These are phyloP conservation scores for Himalopsyche anomala DNA, from an alignment of 2,888 invertebrate species.

Conservation along the genomic window DNA sequence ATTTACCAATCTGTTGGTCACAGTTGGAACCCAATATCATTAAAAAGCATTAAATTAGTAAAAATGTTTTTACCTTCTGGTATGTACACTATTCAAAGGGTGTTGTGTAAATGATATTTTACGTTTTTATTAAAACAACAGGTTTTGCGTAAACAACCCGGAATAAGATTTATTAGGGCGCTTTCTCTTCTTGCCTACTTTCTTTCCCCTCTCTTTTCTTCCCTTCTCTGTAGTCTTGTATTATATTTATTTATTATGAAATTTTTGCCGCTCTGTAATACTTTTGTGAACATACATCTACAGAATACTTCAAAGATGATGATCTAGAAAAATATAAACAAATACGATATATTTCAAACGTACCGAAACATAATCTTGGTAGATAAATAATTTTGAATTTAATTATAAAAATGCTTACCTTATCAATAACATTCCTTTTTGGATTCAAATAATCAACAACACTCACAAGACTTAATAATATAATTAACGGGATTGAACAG, in stretches of 20 bases:
- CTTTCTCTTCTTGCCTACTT: constrained; percentile 24
- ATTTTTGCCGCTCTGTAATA: neutral
- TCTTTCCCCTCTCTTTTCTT: neutral
- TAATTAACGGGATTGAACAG: too few relatives aligned
- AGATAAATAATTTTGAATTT: too few relatives aligned
- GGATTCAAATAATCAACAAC: too few relatives aligned
- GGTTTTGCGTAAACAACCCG: constrained; percentile 40
- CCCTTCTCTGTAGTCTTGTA: neutral
- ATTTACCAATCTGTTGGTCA: too few relatives aligned
- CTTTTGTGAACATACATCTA: neutral
- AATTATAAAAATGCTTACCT: too few relatives aligned
- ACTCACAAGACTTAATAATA: too few relatives aligned
- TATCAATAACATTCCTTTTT: too few relatives aligned
- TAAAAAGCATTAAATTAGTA: neutral
- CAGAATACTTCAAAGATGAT: constrained; percentile 14
- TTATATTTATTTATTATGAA: constrained; percentile 28
- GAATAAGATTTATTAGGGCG: constrained; percentile 33
- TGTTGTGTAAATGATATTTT: constrained; percentile 43
- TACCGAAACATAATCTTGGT: too few relatives aligned
- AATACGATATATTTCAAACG: too few relatives aligned
- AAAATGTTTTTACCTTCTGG: constrained; percentile 6
- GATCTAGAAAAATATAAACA: too few relatives aligned
- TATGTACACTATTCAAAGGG: constrained; percentile 27
- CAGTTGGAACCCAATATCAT: too few relatives aligned
- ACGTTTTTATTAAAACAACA: constrained; percentile 43